Evolutionary conservation across 2,113 vertebrate genomes (phyloP).

Genomic region (Spermophilus dauricus): DNA sequence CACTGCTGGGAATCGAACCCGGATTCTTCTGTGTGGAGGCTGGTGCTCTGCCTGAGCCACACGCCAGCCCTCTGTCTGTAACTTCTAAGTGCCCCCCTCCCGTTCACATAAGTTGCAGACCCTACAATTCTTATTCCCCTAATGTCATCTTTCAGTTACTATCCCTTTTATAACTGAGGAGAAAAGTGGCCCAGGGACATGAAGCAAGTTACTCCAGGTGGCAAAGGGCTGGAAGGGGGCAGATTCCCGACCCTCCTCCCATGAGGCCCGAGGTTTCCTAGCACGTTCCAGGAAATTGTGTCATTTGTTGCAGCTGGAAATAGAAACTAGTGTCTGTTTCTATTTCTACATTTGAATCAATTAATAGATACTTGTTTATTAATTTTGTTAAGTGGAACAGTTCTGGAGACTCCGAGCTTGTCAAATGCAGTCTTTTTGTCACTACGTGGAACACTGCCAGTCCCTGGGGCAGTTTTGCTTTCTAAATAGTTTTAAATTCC

Average conservation of each 20-base stretch:
- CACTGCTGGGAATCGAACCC: not conserved
- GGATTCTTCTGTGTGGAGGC: not conserved
- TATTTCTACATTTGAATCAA: slow-evolving; percentile 25
- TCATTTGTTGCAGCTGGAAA: not conserved
- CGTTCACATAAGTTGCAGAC: not conserved
- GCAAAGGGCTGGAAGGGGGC: not conserved
- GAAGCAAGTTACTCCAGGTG: not conserved
- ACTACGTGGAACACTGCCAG: not conserved
- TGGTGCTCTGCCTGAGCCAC: not conserved
- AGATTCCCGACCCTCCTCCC: not conserved
- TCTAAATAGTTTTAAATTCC: slow-evolving; percentile 23
- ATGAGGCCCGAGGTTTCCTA: not conserved
- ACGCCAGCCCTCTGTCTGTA: not conserved
- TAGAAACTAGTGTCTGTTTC: not conserved
- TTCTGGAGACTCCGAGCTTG: not conserved
- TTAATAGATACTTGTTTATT: not conserved
- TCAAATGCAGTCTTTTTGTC: not conserved
- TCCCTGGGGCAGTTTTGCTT: not conserved
- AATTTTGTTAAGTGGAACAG: not conserved
- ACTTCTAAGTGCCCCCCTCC: not conserved
- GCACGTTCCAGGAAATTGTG: not conserved
- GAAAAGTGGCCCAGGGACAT: not conserved
- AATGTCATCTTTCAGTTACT: not conserved
- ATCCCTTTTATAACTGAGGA: not conserved
- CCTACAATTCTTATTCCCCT: not conserved